These are phyloP conservation scores for Podarcis cretensis DNA, from an alignment of 2,113 vertebrate genomes.

Conservation along the genomic window DNA sequence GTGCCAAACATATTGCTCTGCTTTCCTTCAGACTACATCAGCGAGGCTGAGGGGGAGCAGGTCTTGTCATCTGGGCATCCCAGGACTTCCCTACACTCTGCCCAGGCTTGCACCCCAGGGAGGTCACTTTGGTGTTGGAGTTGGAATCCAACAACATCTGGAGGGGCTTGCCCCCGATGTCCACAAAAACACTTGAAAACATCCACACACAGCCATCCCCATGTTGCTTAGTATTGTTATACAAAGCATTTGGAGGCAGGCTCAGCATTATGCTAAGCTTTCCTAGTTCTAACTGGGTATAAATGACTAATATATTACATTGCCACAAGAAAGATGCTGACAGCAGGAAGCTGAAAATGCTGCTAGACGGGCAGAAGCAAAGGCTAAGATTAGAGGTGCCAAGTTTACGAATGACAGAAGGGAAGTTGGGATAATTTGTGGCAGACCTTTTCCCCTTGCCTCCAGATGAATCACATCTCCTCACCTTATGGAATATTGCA, in stretches of 20 bases:
- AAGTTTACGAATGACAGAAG: conserved; percentile 28
- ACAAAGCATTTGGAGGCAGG: neutral
- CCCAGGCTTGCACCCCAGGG: too few species aligned
- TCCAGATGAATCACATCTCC: neutral
- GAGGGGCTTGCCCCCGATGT: too few species aligned
- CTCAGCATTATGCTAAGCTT: neutral
- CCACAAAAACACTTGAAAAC: too few species aligned
- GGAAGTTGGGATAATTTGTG: neutral
- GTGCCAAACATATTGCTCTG: too few species aligned
- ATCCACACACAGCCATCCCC: too few species aligned
- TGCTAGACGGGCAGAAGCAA: neutral
- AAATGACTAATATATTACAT: conserved; percentile 12
- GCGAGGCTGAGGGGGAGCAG: too few species aligned
- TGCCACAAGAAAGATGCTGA: conserved; percentile 35
- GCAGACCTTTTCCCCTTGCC: neutral
- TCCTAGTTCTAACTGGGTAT: neutral
- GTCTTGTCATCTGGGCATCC: too few species aligned
- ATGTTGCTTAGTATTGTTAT: neutral
- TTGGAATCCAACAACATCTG: too few species aligned
- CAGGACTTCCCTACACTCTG: too few species aligned
- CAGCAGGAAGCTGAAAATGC: conserved; percentile 29
- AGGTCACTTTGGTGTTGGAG: too few species aligned
- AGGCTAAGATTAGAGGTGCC: conserved; percentile 19
- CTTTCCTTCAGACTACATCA: too few species aligned
- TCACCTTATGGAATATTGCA: too few species aligned